Percentiles rank a stretch among this genome's conserved stretches.
Evolutionary conservation across 30 jellyfish, hydroid and myxozoan species (phyloP).

Genomic region (Aurelia aurita complex sp. Pacific): DNA sequence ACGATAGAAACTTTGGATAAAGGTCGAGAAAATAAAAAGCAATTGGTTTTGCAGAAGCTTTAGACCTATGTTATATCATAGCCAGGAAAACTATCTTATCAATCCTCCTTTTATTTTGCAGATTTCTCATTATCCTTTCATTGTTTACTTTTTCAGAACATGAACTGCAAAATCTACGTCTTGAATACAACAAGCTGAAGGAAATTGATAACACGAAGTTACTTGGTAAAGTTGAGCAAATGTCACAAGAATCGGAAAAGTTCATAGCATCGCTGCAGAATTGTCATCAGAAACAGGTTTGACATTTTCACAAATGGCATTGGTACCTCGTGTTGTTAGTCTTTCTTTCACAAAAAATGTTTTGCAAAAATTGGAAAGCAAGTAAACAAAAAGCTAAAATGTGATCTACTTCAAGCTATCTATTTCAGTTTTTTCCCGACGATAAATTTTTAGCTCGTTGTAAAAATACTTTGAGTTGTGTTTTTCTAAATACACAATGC

Average conservation of each 20-base stretch:
- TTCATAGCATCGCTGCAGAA: slow-evolving; percentile 18
- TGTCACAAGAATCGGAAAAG: slow-evolving; percentile 21
- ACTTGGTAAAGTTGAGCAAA: slow-evolving; percentile 11
- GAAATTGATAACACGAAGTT: not conserved
- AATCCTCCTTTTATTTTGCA: not conserved
- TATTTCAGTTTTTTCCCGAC: not conserved
- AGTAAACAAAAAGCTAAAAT: too few relatives aligned
- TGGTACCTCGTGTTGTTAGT: not conserved
- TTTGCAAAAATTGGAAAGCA: not conserved
- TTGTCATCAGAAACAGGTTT: slow-evolving; percentile 22
- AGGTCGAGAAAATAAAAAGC: too few relatives aligned
- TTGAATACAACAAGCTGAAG: slow-evolving; percentile 11
- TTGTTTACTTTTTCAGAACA: not conserved
- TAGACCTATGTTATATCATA: too few relatives aligned
- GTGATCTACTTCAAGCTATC: too few relatives aligned
- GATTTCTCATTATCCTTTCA: too few relatives aligned
- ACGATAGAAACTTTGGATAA: too few relatives aligned
- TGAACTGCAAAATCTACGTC: slow-evolving; percentile 29
- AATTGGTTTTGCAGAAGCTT: too few relatives aligned
- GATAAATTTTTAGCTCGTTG: not conserved
- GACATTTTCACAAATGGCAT: not conserved
- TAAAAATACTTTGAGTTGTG: not conserved
- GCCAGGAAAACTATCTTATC: too few relatives aligned
- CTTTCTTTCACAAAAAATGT: not conserved
- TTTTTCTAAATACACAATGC: too few relatives aligned